Conservation (phyloP, 2,113 vertebrate genomes). For the Ochotona curzoniae region DNA sequence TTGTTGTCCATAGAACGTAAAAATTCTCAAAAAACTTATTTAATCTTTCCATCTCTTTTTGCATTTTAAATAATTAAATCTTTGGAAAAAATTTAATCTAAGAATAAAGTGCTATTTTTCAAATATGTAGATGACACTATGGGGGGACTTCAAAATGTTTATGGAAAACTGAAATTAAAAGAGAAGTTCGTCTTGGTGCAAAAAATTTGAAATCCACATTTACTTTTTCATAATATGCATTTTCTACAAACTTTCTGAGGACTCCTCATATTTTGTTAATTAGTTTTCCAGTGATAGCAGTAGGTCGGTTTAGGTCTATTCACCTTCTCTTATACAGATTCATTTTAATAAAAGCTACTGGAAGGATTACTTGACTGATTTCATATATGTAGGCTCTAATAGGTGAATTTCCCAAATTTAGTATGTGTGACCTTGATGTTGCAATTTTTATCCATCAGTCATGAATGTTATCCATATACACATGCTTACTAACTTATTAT, state of each 20-base stretch:
- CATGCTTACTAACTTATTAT: not conserved
- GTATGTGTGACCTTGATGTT: not conserved
- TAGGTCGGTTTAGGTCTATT: not conserved
- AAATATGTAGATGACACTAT: constrained; percentile 46
- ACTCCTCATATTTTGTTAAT: constrained; percentile 19
- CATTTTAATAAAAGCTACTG: not conserved
- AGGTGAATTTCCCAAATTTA: not conserved
- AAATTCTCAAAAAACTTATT: constrained; percentile 48
- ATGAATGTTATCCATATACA: not conserved
- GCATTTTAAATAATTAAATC: too few species aligned
- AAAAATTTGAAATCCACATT: too few species aligned
- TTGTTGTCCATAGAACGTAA: constrained; percentile 52
- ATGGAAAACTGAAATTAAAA: too few species aligned
- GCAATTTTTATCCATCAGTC: not conserved
- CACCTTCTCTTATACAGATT: constrained; percentile 1
- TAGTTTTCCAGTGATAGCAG: not conserved
- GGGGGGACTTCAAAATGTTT: too few species aligned
- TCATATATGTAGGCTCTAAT: not conserved
- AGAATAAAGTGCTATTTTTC: constrained; percentile 46
- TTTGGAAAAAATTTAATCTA: not conserved
- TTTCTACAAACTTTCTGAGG: too few species aligned
- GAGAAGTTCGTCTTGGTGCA: too few species aligned
- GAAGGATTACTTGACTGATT: constrained; percentile 31
- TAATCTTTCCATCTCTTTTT: not conserved
- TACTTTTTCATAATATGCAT: too few species aligned